Evolutionary conservation across 2,113 vertebrate genomes (phyloP).

Genomic region (Nothobranchius kuhntae): DNA sequence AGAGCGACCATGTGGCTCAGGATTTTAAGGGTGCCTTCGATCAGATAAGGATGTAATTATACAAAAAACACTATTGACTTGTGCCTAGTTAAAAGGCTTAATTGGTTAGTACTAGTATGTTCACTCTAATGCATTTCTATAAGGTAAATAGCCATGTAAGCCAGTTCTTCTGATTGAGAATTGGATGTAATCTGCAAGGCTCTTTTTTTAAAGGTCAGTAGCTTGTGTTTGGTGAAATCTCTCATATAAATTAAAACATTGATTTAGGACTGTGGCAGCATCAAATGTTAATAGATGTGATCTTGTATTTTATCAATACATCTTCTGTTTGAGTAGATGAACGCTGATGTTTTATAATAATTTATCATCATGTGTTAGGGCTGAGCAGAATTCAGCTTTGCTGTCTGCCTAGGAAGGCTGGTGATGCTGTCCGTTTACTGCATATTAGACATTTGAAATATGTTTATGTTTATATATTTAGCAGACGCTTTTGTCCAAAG

Average conservation of each 20-base stretch:
- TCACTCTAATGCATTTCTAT: constrained; percentile 30
- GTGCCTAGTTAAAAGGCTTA: constrained; percentile 42
- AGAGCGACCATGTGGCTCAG: too few species aligned
- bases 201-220: constrained; percentile 65
- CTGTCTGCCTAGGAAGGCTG: too few species aligned
- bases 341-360: constrained; percentile 2
- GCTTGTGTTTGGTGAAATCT: constrained; percentile 45
- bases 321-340: background rate
- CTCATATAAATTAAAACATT: constrained; percentile 42
- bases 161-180: constrained; percentile 44
- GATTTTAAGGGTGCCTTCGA: constrained; percentile 3
- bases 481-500: too few species aligned
- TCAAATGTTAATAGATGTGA: constrained; percentile 43
- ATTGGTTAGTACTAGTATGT: constrained; percentile 30
- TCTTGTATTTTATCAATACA: constrained; percentile 31
- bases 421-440: too few species aligned
- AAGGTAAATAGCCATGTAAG: constrained; percentile 35
- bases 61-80: constrained; percentile 30
- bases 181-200: constrained; percentile 27
- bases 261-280: constrained; percentile 33
- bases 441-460: too few species aligned
- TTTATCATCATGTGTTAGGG: too few species aligned
- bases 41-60: constrained; percentile 54
- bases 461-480: too few species aligned
- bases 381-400: too few species aligned